Conservation (phyloP, 2,888 invertebrate genomes). For the Liposcelis brunnea region DNA sequence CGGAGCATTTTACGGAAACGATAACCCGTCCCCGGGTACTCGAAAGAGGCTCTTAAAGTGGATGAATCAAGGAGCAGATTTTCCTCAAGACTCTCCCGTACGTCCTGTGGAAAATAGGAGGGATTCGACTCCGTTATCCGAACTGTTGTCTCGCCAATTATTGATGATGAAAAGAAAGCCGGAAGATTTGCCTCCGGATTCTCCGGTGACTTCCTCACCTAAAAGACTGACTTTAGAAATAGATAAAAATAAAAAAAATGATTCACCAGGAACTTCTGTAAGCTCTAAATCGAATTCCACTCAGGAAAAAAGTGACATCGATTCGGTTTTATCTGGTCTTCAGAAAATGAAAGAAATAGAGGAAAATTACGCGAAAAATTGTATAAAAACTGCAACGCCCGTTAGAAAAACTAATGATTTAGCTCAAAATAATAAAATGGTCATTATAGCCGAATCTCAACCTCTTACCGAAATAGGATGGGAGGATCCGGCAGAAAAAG, state of each 20-base stretch:
- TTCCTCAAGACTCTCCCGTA: constrained; percentile 4
- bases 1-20: constrained; percentile 3
- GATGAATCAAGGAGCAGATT: constrained; percentile 4
- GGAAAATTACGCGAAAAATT: background rate
- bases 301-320: no score
- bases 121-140: background rate
- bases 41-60: constrained; percentile 6
- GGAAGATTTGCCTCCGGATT: constrained; percentile 3
- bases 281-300: background rate
- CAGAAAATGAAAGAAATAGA: constrained; percentile 8
- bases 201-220: background rate
- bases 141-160: background rate
- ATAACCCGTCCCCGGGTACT: constrained; percentile 7
- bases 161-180: background rate
- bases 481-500: constrained; percentile 14
- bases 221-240: background rate
- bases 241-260: no score
- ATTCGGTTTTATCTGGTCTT: background rate
- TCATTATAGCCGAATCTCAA: constrained; percentile 12
- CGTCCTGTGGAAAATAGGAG: background rate
- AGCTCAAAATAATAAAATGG: background rate
- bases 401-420: background rate
- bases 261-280: background rate
- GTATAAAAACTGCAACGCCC: background rate
- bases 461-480: constrained; percentile 13